Percentiles rank a stretch among this genome's conserved stretches.
These are phyloP conservation scores for Caenorhabditis becei DNA, from an alignment of 2,888 invertebrate genomes.

Conservation along the genomic window DNA sequence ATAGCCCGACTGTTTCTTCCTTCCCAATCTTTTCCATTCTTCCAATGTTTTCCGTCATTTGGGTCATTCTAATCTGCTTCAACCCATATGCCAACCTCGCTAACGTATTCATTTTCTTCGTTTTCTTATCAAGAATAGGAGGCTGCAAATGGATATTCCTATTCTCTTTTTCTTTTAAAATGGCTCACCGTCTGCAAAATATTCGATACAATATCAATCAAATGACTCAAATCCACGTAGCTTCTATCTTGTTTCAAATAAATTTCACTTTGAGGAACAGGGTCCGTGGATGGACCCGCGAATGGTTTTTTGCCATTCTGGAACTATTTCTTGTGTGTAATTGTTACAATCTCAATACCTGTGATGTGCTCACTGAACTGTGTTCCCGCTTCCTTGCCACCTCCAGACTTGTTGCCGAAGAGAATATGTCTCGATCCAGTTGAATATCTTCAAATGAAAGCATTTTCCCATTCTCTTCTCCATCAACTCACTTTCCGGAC, in stretches of 20 bases:
- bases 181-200: neutral
- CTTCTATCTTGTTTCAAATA: neutral
- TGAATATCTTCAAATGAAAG: constrained; percentile 25
- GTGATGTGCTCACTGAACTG: neutral
- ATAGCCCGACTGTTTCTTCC: neutral
- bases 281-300: neutral
- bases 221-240: neutral
- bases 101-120: constrained; percentile 3
- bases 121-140: neutral
- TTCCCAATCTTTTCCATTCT: neutral
- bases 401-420: neutral
- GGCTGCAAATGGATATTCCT: neutral
- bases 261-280: neutral
- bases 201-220: neutral
- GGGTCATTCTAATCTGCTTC: neutral
- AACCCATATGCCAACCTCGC: neutral
- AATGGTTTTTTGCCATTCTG: neutral
- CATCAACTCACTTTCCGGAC: constrained; percentile 28
- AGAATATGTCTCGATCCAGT: constrained; percentile 13
- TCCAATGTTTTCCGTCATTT: neutral
- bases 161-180: neutral
- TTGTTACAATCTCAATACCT: no score
- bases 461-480: neutral
- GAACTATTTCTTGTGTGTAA: no score
- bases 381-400: neutral